Evolutionary conservation across 2,888 invertebrate genomes (phyloP).

Genomic region (Epinotia nisella): DNA sequence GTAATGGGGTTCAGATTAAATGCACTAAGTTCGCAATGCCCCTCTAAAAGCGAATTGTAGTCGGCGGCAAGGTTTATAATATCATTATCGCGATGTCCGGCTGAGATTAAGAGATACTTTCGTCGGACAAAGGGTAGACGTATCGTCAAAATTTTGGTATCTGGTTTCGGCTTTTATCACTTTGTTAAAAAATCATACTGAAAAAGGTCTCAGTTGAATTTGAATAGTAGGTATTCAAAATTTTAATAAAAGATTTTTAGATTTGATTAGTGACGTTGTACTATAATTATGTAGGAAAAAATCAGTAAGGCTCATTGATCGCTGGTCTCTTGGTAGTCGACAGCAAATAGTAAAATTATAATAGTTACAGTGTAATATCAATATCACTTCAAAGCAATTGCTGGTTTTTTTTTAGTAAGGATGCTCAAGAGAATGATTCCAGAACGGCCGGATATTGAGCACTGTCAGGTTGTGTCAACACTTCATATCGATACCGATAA

Average conservation of each 20-base stretch:
- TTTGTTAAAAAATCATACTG: not conserved
- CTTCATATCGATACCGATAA: not conserved
- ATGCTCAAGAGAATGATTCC: no score
- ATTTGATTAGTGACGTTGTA: no score
- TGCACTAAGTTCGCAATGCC: slow-evolving; percentile 74
- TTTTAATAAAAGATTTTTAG: no score
- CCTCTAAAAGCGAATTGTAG: slow-evolving; percentile 80
- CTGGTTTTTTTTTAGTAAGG: no score
- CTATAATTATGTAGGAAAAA: no score
- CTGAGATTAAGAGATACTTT: slow-evolving; percentile 76
- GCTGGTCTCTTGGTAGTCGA: no score
- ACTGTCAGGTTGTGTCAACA: not conserved
- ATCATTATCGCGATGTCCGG: slow-evolving; percentile 75
- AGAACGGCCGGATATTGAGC: no score
- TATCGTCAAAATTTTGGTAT: slow-evolving; percentile 51
- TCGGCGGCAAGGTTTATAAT: slow-evolving; percentile 76
- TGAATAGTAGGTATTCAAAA: not conserved
- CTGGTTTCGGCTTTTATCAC: slow-evolving; percentile 40
- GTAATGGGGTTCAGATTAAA: slow-evolving; percentile 75
- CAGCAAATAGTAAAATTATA: no score
- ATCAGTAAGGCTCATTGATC: no score
- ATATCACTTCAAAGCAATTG: no score
- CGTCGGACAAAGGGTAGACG: slow-evolving; percentile 50
- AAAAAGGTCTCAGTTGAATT: not conserved
- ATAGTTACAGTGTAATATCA: no score